These are phyloP conservation scores for Solea solea DNA, from an alignment of 2,113 vertebrate genomes.

Conservation along the genomic window DNA sequence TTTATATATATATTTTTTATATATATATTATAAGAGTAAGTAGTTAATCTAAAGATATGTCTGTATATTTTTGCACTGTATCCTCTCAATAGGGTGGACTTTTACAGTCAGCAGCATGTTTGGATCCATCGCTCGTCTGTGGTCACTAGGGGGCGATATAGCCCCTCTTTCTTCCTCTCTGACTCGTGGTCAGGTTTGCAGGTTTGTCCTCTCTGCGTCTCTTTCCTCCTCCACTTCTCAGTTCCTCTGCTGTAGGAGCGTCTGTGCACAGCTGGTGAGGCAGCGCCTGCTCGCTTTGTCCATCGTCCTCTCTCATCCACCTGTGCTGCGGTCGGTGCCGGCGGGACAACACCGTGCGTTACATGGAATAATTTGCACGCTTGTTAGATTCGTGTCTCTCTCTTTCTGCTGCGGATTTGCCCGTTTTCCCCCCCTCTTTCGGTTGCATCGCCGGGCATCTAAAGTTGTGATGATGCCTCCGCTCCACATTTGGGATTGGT, in stretches of 20 bases:
- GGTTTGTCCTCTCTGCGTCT: conserved; percentile 1
- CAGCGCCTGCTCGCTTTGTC: conserved; percentile 47
- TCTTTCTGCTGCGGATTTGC: conserved; percentile 28
- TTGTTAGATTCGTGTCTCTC: background rate
- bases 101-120: background rate
- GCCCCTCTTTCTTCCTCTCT: conserved; percentile 19
- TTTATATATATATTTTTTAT: no score
- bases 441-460: conserved; percentile 47
- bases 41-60: no score
- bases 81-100: conserved; percentile 18
- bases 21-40: no score
- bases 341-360: conserved; percentile 39
- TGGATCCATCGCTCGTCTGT: background rate
- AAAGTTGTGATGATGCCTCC: conserved; percentile 78
- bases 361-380: conserved; percentile 61
- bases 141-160: conserved; percentile 66
- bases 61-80: no score
- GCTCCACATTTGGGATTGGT: conserved; percentile 69
- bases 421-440: background rate
- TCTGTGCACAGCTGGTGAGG: conserved; percentile 49
- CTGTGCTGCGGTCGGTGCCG: conserved; percentile 60
- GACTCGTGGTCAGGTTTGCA: conserved; percentile 20
- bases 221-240: conserved; percentile 24
- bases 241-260: conserved; percentile 51
- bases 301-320: conserved; percentile 54